Percentiles rank a stretch among this genome's conserved stretches.
phyloP scores from a whole-genome alignment of 2,797 vertebrate species.

The Falco concolor region DNA sequence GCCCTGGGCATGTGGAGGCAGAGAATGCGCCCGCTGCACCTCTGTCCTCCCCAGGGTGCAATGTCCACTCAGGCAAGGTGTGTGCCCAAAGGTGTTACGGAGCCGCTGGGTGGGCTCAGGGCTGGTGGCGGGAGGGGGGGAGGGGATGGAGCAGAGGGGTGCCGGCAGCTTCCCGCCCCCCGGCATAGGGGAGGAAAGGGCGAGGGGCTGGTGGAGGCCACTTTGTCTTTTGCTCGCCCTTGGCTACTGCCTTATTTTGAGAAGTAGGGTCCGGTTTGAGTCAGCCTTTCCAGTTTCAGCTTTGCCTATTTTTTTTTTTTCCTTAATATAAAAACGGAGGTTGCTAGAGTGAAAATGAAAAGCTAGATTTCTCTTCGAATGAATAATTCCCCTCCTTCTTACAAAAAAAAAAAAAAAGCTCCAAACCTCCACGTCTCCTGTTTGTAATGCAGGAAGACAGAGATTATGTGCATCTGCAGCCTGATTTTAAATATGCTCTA shows the following conservation, averaged over 20 bases:
- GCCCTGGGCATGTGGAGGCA: background rate
- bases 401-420: too few species aligned
- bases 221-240: background rate
- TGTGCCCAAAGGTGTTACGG: background rate
- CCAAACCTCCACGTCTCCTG: background rate
- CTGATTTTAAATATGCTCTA: conserved; percentile 16
- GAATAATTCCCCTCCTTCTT: background rate
- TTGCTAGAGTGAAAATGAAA: background rate
- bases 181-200: background rate
- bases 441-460: background rate
- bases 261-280: background rate
- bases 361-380: background rate
- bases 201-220: background rate
- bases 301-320: background rate
- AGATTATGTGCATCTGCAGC: conserved; percentile 12
- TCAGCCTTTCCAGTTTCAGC: fast-evolving
- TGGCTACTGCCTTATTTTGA: background rate
- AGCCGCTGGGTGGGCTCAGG: background rate
- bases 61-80: fast-evolving
- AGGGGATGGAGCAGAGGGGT: background rate
- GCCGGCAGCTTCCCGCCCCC: background rate
- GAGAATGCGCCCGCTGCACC: background rate
- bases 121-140: background rate
- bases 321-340: background rate
- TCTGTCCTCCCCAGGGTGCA: background rate